Evolutionary conservation across 2,797 vertebrate genomes (phyloP), one percentile per base, ranked within the genome.

Genomic region (Parambassis ranga): DNA sequence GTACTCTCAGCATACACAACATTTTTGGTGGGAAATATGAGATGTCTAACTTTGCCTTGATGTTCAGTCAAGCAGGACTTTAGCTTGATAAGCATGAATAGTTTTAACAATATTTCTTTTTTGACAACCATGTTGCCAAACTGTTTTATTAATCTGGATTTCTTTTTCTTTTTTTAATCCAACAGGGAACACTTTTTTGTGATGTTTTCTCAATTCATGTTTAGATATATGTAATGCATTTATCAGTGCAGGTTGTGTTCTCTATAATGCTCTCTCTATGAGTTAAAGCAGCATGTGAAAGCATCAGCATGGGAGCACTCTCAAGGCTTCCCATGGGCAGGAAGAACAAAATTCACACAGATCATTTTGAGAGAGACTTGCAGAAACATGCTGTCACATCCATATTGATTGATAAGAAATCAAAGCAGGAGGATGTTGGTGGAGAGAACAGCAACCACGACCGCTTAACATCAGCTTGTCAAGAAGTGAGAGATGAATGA

Each of bases 371-470:
- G 41, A 66, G 39, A 62, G 57, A 65, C 42, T 68, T 30, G 49
- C 31, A 47, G 55, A 64, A 71, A 59, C 37, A 38, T 48, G 63
- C 38, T 79, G 65, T 79, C 63, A 76, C 32, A 28, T 59, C 43
- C 65, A 30, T 51, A 57, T 71, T 67, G 73, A 82, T 44, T 75
- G 66, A 87, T 81, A 72, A 71, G 36, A 66, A 57, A 66, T 76
- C 68, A 82, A 65, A 79, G 66, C 23, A 44, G 47, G 51, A 33
- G 41, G 28, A 32, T 31, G 64, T 14, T 50, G 16, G 41, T 23
- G 28, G 44, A 57, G 32, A 13, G 42, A 69, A 28, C 35, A 55
- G 52, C 15, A 44, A 46, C 14, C 59, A 52, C 23, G 55, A 11
- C 57, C 39, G 49, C 66, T 60, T 24, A 53, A 56, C 48, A 65